phyloP scores from a whole-genome alignment of 2,113 vertebrate genomes.

The Cephalopholis sonnerati region DNA sequence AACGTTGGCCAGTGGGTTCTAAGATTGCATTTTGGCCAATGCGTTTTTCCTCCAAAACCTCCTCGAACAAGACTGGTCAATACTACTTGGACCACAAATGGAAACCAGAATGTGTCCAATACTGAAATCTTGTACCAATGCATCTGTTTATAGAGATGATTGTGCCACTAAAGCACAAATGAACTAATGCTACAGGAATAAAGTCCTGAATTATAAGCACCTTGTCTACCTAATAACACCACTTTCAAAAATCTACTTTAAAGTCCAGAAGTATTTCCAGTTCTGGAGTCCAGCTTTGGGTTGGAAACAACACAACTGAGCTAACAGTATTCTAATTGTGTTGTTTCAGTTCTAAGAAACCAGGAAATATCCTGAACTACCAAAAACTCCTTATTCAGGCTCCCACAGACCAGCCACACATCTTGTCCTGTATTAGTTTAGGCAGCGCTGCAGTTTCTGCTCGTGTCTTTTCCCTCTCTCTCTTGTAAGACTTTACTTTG shows the following conservation, averaged over 20 bases:
- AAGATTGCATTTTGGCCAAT: too few species aligned
- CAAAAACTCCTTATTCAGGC: neutral
- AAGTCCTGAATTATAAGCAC: too few species aligned
- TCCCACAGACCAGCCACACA: neutral
- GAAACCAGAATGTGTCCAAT: too few species aligned
- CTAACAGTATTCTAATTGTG: neutral
- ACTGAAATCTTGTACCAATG: too few species aligned
- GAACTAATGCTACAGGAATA: too few species aligned
- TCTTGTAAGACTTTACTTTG: constrained; percentile 38
- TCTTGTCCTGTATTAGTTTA: neutral
- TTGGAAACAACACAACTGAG: neutral
- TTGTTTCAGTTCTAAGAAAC: neutral
- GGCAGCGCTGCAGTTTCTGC: neutral
- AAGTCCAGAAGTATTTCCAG: neutral
- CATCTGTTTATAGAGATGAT: too few species aligned
- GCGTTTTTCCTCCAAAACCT: too few species aligned
- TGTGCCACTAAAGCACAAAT: too few species aligned
- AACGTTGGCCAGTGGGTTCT: too few species aligned
- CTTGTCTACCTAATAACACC: too few species aligned
- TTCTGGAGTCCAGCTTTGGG: neutral
- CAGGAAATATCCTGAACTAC: neutral
- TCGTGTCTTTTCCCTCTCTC: constrained; percentile 9
- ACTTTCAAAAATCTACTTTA: neutral
- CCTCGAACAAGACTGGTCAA: too few species aligned
- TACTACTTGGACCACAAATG: too few species aligned